Evolutionary conservation across 2,888 invertebrate species (phyloP).

Genomic region (Aradus depressus): DNA sequence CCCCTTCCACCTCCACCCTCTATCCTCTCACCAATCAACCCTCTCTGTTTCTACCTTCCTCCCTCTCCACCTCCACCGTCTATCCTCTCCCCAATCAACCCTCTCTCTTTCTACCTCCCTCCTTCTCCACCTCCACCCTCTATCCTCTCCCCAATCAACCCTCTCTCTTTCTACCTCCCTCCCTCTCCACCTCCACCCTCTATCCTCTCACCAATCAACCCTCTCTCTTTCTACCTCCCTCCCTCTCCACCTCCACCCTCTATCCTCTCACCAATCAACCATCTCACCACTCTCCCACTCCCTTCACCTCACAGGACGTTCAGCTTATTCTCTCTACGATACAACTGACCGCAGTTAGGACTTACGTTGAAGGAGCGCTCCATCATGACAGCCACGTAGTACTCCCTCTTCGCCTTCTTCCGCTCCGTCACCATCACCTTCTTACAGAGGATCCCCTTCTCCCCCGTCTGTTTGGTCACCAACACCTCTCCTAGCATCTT

Average conservation of each 20-base stretch:
- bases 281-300: background rate
- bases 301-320: background rate
- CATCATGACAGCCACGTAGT: conserved; percentile 96
- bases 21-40: too few relatives aligned
- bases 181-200: background rate
- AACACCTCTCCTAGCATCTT: conserved; percentile 85
- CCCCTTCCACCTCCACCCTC: background rate
- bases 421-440: conserved; percentile 95
- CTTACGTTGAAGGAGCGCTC: conserved; percentile 82
- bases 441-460: conserved; percentile 82
- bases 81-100: background rate
- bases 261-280: background rate
- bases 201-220: background rate
- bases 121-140: background rate
- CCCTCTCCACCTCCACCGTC: background rate
- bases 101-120: background rate
- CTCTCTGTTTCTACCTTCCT: background rate
- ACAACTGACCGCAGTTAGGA: conserved; percentile 25
- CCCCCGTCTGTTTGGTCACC: conserved; percentile 93
- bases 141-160: background rate
- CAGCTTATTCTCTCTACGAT: background rate
- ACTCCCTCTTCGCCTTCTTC: conserved; percentile 91
- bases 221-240: background rate
- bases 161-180: background rate
- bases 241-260: background rate